Evolutionary conservation across 2,113 vertebrate species (phyloP), one percentile per base, ranked within the genome.

Genomic region (Lampris megalopsis): DNA sequence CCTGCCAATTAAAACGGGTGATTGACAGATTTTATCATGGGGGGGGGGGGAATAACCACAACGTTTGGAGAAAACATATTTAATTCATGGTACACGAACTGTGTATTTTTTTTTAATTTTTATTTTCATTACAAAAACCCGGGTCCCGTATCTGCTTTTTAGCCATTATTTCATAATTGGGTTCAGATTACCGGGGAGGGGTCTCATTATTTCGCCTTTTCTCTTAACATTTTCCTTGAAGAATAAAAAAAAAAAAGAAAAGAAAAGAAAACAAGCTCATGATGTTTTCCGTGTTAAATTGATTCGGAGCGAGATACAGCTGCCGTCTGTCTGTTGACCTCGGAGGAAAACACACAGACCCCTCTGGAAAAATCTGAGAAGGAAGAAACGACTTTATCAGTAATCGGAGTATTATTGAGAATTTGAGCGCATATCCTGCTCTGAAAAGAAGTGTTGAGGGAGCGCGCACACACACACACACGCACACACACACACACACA

Each of bases 401-500:
- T 6, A 54, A 45, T 56, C 36, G 5, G 24, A 63, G 36, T 67
- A 5, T 74, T 72, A 63, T 70, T 41, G 43, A 1, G 3, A 13
- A 48, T 41, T 52, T 62, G n/a, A 68, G 54, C 48, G 61, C 52
- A 13, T 50, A 54, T 35, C 67, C 2, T 63, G 49, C 48, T 24
- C 65, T 61, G 6, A 62, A 58, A 75, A 60, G 74, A 36, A 66
- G 5, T 11, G 8, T 13, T 40, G 72, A 49, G 63, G 63, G 50
- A 75, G 71, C 7, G 35, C 13, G 54, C 69, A 74, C 37, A 53
- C 48, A 67, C 48, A 64, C 35, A 11, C 74, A 74, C 45, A 66
- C 53, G 65, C 40, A 52, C 45, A 48, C 42, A 48, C 43, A 63
- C 62, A 63, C 42, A 48, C 62, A 63, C 62, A 62, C 67, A 69